Percentiles rank a stretch among this genome's conserved stretches.
Conservation (phyloP, 1,140 invertebrate species). For the Drosophila nebulosa region DNA sequence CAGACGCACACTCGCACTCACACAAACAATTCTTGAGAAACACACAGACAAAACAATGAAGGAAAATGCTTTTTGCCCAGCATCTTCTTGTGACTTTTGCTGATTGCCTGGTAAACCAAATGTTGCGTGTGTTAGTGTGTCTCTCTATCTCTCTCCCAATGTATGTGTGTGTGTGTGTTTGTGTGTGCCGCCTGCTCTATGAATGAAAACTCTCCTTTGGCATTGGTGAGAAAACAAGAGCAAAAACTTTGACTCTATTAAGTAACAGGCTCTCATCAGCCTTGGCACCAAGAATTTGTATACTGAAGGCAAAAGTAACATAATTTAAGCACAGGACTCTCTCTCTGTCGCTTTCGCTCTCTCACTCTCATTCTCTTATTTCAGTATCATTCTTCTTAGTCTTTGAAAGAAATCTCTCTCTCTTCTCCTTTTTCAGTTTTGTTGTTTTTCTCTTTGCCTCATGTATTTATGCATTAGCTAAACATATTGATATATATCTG, state of each 20-base stretch:
- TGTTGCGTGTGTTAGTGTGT: conserved; percentile 52
- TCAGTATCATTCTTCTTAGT: not conserved
- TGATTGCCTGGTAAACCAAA: conserved; percentile 55
- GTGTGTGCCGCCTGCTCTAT: conserved; percentile 44
- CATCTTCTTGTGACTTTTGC: conserved; percentile 61
- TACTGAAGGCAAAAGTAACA: conserved; percentile 4
- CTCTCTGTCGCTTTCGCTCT: not conserved
- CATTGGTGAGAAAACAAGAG: not conserved
- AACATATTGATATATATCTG: not conserved
- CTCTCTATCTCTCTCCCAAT: conserved; percentile 15
- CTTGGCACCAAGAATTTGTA: conserved; percentile 10
- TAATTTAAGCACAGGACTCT: conserved; percentile 3
- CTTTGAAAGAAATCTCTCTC: not conserved
- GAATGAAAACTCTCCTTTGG: conserved; percentile 51
- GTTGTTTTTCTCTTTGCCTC: conserved; percentile 53
- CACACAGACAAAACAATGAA: not conserved
- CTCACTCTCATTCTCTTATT: not conserved
- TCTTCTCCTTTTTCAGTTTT: not conserved
- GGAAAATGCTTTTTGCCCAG: conserved; percentile 12
- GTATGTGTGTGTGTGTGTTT: conserved; percentile 8
- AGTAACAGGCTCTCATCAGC: conserved; percentile 71
- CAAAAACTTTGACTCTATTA: conserved; percentile 72
- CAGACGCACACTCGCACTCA: not conserved
- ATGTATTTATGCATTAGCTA: conserved; percentile 36
- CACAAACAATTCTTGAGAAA: not conserved